Conservation (phyloP, 2,797 vertebrate genomes). For the Helarctos malayanus region DNA sequence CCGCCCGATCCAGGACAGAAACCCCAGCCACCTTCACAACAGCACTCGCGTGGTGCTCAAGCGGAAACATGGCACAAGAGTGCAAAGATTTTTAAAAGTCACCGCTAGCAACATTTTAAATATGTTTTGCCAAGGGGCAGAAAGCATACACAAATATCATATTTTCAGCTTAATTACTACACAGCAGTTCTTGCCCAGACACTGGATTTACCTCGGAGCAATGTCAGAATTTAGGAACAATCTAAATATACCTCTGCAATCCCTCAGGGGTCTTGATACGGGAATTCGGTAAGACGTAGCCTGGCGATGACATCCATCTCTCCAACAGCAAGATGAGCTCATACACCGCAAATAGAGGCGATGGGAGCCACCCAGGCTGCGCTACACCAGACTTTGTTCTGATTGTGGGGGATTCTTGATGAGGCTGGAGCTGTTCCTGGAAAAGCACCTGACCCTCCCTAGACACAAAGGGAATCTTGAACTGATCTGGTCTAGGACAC, state of each 20-base stretch:
- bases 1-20: neutral
- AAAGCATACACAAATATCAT: constrained; percentile 58
- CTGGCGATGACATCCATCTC: neutral
- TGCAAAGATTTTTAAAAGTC: constrained; percentile 11
- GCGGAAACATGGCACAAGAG: neutral
- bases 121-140: neutral
- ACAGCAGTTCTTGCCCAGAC: constrained; percentile 4
- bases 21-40: neutral
- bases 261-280: neutral
- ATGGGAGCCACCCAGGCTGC: too few relatives aligned
- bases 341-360: neutral
- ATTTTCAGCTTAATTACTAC: constrained; percentile 69
- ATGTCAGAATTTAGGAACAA: constrained; percentile 57
- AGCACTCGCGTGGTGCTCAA: neutral
- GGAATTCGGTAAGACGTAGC: neutral
- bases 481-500: constrained; percentile 10
- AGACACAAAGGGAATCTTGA: constrained; percentile 10
- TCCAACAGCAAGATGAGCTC: neutral
- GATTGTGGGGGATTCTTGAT: neutral
- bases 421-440: neutral
- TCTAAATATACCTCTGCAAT: constrained; percentile 32
- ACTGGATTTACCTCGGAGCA: constrained; percentile 67
- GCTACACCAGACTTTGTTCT: neutral
- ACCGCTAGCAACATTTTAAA: constrained; percentile 44
- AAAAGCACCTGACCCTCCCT: neutral